Evolutionary conservation across 2,797 vertebrate species (phyloP), one percentile per base, ranked within the genome.

Genomic region (Scyliorhinus canicula): DNA sequence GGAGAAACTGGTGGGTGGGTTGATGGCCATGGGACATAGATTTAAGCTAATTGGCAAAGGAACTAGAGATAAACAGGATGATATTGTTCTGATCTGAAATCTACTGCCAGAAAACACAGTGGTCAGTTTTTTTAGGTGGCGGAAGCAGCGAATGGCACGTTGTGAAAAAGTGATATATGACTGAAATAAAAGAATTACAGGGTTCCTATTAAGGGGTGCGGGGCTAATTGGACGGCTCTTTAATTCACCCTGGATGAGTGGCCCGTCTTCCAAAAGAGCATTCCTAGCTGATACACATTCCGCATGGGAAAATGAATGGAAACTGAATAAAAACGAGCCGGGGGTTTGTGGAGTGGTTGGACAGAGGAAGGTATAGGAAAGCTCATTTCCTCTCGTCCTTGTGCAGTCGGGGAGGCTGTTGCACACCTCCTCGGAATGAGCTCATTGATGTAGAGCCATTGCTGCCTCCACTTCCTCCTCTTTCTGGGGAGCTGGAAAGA

Each of bases 401-500:
- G 35, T 60, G 21, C 19, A 63, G 4, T 24, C 4, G 7, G 52
- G 85, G 21, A 35, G 7, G 1, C 28, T 1, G n/a, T 60, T 50
- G 0, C 44, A 40, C 93, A 77, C 82, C 95, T 94, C 95, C 69
- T 69, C 6, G 52, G 0, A 71, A 69, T 0, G 85, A 95, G 95
- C 96, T 96, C 96, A 96, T 95, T 96, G 97, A 96, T 96, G 96
- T 96, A 96, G 96, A 0, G 12, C 96, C 96, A 95, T 74, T 0
- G 95, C 95, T 44, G 60, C 94, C 79, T 88, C 95, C 95, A 77
- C 63, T 93, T 96, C 95, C 95, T 12, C 1, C 95, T 96, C 96
- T 95, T 95, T 95, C 79, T 96, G 95, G 95, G 57, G 52, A 69
- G 26, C 63, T 74, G 35, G 31, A 9, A n/a, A 44, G 88, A 63